Conservation (phyloP, 2,888 invertebrate species). For the Horisme vitalbata region DNA sequence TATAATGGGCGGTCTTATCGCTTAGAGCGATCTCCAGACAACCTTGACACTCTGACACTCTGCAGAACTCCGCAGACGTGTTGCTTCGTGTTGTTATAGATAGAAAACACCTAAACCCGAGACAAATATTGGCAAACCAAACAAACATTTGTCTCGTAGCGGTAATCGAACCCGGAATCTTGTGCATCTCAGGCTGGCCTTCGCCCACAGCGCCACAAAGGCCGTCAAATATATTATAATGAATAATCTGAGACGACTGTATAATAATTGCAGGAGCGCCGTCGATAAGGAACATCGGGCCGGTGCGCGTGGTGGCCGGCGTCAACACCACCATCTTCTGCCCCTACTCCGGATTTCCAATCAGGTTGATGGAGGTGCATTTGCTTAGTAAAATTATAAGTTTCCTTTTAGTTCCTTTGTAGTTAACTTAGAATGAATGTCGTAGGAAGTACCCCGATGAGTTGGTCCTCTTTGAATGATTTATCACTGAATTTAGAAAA, state of each 20-base stretch:
- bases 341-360: constrained; percentile 94
- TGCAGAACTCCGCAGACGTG: too few species aligned
- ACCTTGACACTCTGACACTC: too few species aligned
- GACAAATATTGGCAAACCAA: too few species aligned
- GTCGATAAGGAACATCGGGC: constrained; percentile 87
- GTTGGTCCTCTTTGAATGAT: constrained; percentile 10
- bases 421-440: constrained; percentile 11
- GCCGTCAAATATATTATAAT: too few species aligned
- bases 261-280: constrained; percentile 83
- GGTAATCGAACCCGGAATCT: too few species aligned
- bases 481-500: background rate
- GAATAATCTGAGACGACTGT: background rate
- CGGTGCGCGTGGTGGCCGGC: constrained; percentile 90
- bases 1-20: too few species aligned
- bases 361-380: constrained; percentile 85
- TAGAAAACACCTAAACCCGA: too few species aligned
- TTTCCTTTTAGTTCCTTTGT: constrained; percentile 53
- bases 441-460: constrained; percentile 12
- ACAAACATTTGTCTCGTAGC: too few species aligned
- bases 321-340: constrained; percentile 90
- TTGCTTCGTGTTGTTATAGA: too few species aligned
- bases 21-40: too few species aligned
- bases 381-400: constrained; percentile 81
- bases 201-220: too few species aligned
- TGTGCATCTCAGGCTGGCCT: too few species aligned